Conservation (phyloP, 2,888 invertebrate genomes). For the Eudemis profundana region DNA sequence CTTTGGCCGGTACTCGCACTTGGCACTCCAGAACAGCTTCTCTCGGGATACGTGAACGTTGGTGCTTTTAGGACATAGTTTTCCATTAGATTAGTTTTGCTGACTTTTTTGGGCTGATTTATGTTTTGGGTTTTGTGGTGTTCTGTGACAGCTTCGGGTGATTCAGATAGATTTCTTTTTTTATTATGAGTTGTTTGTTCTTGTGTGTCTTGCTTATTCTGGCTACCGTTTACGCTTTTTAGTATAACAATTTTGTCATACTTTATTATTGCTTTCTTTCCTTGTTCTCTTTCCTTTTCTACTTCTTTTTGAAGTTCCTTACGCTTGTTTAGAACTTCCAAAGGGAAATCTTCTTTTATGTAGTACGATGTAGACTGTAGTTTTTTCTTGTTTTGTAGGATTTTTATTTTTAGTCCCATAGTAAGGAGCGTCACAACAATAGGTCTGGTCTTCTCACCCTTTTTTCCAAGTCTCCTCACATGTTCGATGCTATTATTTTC, state of each 20-base stretch:
- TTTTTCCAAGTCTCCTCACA: background rate
- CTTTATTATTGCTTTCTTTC: constrained; percentile 38
- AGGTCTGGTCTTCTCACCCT: constrained; percentile 29
- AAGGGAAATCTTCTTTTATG: constrained; percentile 45
- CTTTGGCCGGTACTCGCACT: no score
- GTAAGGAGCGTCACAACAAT: constrained; percentile 16
- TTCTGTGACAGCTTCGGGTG: no score
- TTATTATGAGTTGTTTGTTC: background rate
- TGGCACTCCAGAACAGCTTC: no score
- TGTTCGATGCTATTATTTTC: background rate
- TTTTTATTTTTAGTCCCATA: constrained; percentile 33
- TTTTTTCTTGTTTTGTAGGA: constrained; percentile 41
- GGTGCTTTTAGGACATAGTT: no score
- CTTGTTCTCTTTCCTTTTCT: constrained; percentile 34
- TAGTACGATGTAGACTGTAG: constrained; percentile 35
- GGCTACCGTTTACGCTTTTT: no score
- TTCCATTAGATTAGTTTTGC: no score
- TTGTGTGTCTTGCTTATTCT: background rate
- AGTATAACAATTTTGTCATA: constrained; percentile 42
- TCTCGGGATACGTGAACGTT: no score
- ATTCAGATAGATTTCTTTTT: background rate
- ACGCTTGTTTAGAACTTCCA: constrained; percentile 42
- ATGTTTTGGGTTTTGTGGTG: no score
- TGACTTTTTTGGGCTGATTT: no score
- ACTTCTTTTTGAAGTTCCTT: constrained; percentile 44